Percentiles rank a stretch among this genome's conserved stretches.
Conservation (phyloP, 2,797 vertebrate genomes). For the Enteromius unitaeniatus region DNA sequence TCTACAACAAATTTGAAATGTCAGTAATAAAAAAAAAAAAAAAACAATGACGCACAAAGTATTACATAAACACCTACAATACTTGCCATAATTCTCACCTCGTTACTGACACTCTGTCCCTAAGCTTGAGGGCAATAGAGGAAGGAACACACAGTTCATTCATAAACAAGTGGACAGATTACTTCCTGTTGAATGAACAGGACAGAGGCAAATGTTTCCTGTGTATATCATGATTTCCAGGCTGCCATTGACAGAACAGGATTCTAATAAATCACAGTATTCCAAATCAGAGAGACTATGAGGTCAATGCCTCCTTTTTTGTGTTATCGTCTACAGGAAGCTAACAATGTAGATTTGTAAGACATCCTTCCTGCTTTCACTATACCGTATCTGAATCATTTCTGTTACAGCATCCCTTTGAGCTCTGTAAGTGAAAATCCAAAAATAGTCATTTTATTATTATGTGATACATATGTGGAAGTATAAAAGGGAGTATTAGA, state of each 20-base stretch:
- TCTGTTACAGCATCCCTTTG: neutral
- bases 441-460: neutral
- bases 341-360: constrained; percentile 77
- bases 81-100: constrained; percentile 38
- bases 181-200: constrained; percentile 55
- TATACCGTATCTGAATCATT: constrained; percentile 51
- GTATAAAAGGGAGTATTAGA: neutral
- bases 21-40: neutral
- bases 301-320: neutral
- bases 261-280: constrained; percentile 56
- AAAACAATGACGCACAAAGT: neutral
- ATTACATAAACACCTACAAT: neutral
- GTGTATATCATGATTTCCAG: constrained; percentile 18
- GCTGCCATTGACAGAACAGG: constrained; percentile 26
- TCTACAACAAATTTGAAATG: neutral
- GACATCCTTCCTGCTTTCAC: constrained; percentile 83
- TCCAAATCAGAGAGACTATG: constrained; percentile 69
- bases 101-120: neutral
- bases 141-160: constrained; percentile 54
- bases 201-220: constrained; percentile 17
- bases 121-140: constrained; percentile 45
- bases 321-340: constrained; percentile 78
- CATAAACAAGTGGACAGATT: constrained; percentile 55
- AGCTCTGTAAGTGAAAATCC: neutral
- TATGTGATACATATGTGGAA: neutral